A percentile compares a stretch with the other conserved stretches of the same genome.
These are phyloP conservation scores for Heterodera schachtii DNA, from an alignment of 1,140 invertebrate genomes.

Conservation along the genomic window DNA sequence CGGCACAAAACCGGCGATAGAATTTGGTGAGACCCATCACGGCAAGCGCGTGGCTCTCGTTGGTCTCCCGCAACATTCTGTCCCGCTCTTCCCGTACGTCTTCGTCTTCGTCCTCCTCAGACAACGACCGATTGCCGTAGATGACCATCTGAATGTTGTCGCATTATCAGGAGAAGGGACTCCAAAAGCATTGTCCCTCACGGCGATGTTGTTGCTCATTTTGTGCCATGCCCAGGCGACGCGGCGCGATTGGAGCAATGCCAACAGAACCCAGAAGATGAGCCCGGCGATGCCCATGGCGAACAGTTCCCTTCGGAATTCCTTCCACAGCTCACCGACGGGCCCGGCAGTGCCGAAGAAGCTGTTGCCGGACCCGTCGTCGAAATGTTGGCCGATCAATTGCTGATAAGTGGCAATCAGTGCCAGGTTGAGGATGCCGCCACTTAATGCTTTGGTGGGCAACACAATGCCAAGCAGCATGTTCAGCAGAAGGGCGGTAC, in stretches of 20 bases:
- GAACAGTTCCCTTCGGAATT: not conserved
- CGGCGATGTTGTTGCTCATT: not conserved
- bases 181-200: not conserved
- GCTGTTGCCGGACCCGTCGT: not conserved
- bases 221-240: conserved; percentile 26
- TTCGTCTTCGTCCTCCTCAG: conserved; percentile 39
- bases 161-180: not conserved
- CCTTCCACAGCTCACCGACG: not conserved
- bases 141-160: not conserved
- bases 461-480: not conserved
- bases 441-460: not conserved
- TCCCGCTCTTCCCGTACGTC: conserved; percentile 47
- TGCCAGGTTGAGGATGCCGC: not conserved
- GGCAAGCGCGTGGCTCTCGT: conserved; percentile 38
- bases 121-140: not conserved
- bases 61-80: conserved; percentile 5
- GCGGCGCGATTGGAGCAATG: conserved; percentile 40
- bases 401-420: not conserved
- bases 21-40: conserved; percentile 50
- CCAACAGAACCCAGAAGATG: conserved; percentile 44
- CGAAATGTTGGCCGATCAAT: not conserved
- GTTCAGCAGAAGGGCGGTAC: not conserved
- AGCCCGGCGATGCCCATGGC: conserved; percentile 46
- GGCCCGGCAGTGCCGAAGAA: conserved; percentile 17
- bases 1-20: conserved; percentile 48